Conservation (phyloP, 2,888 invertebrate genomes). For the Pollenia griseotomentosa region DNA sequence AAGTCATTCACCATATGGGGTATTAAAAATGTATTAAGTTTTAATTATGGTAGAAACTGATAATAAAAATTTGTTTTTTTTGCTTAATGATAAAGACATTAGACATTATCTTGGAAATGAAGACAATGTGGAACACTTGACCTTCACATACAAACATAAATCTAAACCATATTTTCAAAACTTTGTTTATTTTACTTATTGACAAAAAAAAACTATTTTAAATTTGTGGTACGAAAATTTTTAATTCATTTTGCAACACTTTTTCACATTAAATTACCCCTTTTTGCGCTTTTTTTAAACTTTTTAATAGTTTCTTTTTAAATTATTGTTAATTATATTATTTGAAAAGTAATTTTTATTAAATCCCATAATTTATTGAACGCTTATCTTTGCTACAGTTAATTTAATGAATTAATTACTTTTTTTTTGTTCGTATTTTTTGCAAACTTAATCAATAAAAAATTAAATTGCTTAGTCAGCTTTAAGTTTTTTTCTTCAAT, state of each 20-base stretch:
- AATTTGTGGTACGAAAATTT: too few relatives aligned
- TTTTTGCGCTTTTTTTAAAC: too few relatives aligned
- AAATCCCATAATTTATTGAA: constrained; percentile 18
- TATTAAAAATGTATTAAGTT: constrained; percentile 6
- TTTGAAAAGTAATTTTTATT: constrained; percentile 20
- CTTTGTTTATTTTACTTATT: not conserved
- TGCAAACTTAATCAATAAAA: constrained; percentile 25
- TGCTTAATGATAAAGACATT: constrained; percentile 20
- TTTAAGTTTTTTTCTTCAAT: constrained; percentile 27
- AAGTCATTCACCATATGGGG: constrained; percentile 30
- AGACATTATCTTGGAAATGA: constrained; percentile 17
- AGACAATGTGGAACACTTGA: constrained; percentile 39
- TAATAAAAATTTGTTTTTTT: constrained; percentile 26
- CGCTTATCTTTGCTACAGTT: not conserved
- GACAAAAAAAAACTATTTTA: too few relatives aligned
- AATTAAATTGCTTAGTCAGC: constrained; percentile 41
- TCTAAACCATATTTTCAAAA: not conserved
- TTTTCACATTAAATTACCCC: too few relatives aligned
- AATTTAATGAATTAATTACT: constrained; percentile 44
- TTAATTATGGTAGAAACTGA: constrained; percentile 4
- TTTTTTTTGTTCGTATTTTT: not conserved
- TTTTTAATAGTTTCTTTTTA: not conserved
- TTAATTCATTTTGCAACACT: too few relatives aligned
- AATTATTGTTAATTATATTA: constrained; percentile 17
- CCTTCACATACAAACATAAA: constrained; percentile 57